phyloP scores from a whole-genome alignment of 30 jellyfish, hydroid and myxozoan species.

The Turritopsis rubra region DNA sequence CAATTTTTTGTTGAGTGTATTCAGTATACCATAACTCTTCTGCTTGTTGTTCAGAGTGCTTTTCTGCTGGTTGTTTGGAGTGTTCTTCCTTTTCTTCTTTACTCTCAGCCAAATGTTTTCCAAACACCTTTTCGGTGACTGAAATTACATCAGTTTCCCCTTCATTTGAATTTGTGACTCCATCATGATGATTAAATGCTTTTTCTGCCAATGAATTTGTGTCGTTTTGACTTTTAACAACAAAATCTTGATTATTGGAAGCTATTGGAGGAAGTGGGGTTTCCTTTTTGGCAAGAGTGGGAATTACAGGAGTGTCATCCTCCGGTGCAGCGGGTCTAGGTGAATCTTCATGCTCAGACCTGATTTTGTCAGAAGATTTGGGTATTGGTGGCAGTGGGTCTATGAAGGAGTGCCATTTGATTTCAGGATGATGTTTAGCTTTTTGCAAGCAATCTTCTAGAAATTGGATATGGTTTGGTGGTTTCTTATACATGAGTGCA shows the following conservation, averaged over 20 bases:
- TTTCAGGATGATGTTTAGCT: conserved; percentile 63
- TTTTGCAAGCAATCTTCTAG: conserved; percentile 61
- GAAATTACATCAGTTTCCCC: not conserved
- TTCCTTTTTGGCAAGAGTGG: conserved; percentile 25
- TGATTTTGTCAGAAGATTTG: conserved; percentile 26
- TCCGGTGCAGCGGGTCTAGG: not conserved
- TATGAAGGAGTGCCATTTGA: conserved; percentile 81
- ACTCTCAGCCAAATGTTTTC: not conserved
- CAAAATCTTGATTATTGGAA: not conserved
- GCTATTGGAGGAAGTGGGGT: conserved; percentile 71
- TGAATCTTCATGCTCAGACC: conserved; percentile 35
- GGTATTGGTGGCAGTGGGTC: conserved; percentile 96
- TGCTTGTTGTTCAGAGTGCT: not conserved
- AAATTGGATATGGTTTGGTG: conserved; percentile 74
- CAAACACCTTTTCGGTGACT: conserved; percentile 7
- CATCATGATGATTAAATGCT: conserved; percentile 1
- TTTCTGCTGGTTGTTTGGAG: not conserved
- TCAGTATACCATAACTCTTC: conserved; percentile 37
- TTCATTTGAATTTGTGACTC: not conserved
- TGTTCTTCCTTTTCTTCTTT: conserved; percentile 16
- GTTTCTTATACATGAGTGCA: conserved; percentile 92
- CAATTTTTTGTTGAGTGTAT: conserved; percentile 22
- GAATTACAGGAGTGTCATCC: not conserved
- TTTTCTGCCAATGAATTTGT: conserved; percentile 7
- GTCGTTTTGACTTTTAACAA: conserved; percentile 1